Evolutionary conservation across 2,113 vertebrate genomes (phyloP).

Genomic region (Zingel zingel): DNA sequence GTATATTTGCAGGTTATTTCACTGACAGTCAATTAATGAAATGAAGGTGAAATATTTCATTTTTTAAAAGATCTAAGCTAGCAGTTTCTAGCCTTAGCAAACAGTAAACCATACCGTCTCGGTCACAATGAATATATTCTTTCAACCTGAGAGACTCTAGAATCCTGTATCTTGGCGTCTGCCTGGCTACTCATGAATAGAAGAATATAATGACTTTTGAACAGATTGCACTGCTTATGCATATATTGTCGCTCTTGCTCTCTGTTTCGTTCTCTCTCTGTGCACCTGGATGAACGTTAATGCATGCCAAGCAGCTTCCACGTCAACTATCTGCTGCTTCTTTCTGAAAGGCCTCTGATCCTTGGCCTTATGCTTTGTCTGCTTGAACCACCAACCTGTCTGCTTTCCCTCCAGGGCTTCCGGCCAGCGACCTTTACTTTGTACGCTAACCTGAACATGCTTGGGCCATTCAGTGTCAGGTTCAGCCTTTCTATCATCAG

Average conservation of each 20-base stretch:
- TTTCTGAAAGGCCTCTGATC: constrained; percentile 40
- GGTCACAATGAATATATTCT: constrained; percentile 41
- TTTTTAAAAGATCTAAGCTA: neutral
- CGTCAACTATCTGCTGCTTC: constrained; percentile 59
- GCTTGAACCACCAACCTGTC: constrained; percentile 15
- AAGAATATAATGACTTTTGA: constrained; percentile 68
- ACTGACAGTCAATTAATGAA: neutral
- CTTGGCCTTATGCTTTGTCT: constrained; percentile 13
- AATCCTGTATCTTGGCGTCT: constrained; percentile 41
- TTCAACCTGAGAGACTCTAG: constrained; percentile 14
- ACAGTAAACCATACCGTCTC: neutral
- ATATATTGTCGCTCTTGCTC: constrained; percentile 34
- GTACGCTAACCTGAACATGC: neutral
- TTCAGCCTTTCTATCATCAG: constrained; percentile 8
- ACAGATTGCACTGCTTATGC: constrained; percentile 46
- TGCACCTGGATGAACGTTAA: constrained; percentile 55
- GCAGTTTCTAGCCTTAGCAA: constrained; percentile 1
- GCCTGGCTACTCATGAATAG: constrained; percentile 67
- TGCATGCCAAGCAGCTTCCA: constrained; percentile 70
- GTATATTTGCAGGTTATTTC: neutral
- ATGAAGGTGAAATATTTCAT: neutral
- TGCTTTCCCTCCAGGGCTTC: constrained; percentile 3
- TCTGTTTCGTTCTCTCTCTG: constrained; percentile 26
- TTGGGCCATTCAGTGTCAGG: neutral
- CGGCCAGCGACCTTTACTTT: constrained; percentile 22